These are phyloP conservation scores for Himalopsyche phryganea DNA, from an alignment of 1,140 invertebrate genomes.

Conservation along the genomic window DNA sequence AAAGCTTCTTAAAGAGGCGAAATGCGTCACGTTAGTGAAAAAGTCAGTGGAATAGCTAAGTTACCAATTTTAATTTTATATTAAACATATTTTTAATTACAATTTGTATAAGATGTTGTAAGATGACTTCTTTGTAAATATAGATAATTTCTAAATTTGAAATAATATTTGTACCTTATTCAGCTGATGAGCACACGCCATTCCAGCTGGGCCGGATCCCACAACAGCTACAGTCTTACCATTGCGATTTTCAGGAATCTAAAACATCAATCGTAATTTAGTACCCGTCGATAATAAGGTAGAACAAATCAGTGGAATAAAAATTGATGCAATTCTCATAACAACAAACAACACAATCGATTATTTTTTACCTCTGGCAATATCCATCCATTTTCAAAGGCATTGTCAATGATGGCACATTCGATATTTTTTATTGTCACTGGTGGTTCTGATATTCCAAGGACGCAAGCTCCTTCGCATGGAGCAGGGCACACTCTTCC, in stretches of 20 bases:
- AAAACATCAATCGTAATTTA: slow-evolving; percentile 1
- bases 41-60: too few species aligned
- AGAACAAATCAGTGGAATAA: too few species aligned
- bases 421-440: slow-evolving; percentile 99
- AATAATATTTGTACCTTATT: slow-evolving; percentile 77
- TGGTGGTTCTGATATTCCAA: slow-evolving; percentile 92
- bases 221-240: slow-evolving; percentile 90
- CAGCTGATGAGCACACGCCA: slow-evolving; percentile 95
- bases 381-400: slow-evolving; percentile 96
- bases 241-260: slow-evolving; percentile 58
- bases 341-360: too few species aligned
- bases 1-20: neutral
- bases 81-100: too few species aligned
- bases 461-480: slow-evolving; percentile 96
- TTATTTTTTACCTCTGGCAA: slow-evolving; percentile 59
- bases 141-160: too few species aligned
- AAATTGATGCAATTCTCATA: too few species aligned
- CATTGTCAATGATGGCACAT: slow-evolving; percentile 97
- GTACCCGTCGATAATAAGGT: too few species aligned
- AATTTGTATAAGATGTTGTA: too few species aligned
- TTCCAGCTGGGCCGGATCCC: slow-evolving; percentile 91
- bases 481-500: slow-evolving; percentile 97
- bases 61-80: too few species aligned
- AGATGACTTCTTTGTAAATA: too few species aligned
- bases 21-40: too few species aligned